These are phyloP conservation scores for Cloeon dipterum DNA, from an alignment of 2,888 invertebrate genomes.

Conservation along the genomic window DNA sequence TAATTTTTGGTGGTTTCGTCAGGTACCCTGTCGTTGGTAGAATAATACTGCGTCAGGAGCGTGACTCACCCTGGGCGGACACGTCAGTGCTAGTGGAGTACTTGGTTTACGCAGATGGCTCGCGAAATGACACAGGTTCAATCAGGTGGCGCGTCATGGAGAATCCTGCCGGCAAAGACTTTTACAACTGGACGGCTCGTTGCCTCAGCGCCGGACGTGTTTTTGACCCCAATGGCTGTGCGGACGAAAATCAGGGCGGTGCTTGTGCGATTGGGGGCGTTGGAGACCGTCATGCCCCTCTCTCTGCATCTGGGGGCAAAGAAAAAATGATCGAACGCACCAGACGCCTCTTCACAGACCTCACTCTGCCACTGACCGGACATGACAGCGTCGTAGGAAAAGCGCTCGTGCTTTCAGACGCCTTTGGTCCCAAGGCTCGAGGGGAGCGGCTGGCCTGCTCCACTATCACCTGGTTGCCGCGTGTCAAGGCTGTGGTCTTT, in stretches of 20 bases:
- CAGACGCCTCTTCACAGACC: slow-evolving; percentile 56
- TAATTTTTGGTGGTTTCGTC: too few relatives aligned
- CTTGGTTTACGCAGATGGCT: slow-evolving; percentile 70
- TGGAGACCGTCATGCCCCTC: slow-evolving; percentile 36
- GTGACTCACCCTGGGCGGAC: slow-evolving; percentile 57
- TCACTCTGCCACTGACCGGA: slow-evolving; percentile 51
- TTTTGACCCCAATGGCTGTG: slow-evolving; percentile 36
- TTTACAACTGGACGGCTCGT: slow-evolving; percentile 71
- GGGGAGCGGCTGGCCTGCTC: slow-evolving; percentile 79
- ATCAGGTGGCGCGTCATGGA: slow-evolving; percentile 65
- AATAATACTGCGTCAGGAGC: slow-evolving; percentile 58
- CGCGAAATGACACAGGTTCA: slow-evolving; percentile 15
- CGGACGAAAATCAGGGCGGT: neutral
- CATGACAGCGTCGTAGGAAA: slow-evolving; percentile 48
- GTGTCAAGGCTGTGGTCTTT: slow-evolving; percentile 61
- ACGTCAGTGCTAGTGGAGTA: slow-evolving; percentile 65
- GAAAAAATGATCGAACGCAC: slow-evolving; percentile 36
- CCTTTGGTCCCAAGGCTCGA: slow-evolving; percentile 64
- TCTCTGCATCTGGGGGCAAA: slow-evolving; percentile 54
- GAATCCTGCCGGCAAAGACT: slow-evolving; percentile 58
- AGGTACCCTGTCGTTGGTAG: slow-evolving; percentile 74
- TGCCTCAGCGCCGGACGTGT: slow-evolving; percentile 54
- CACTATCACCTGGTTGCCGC: slow-evolving; percentile 42
- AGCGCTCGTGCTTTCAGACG: slow-evolving; percentile 70
- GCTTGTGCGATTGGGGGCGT: slow-evolving; percentile 5